These are phyloP conservation scores for Sceloporus undulatus DNA, from an alignment of 2,113 vertebrate genomes.

Conservation along the genomic window DNA sequence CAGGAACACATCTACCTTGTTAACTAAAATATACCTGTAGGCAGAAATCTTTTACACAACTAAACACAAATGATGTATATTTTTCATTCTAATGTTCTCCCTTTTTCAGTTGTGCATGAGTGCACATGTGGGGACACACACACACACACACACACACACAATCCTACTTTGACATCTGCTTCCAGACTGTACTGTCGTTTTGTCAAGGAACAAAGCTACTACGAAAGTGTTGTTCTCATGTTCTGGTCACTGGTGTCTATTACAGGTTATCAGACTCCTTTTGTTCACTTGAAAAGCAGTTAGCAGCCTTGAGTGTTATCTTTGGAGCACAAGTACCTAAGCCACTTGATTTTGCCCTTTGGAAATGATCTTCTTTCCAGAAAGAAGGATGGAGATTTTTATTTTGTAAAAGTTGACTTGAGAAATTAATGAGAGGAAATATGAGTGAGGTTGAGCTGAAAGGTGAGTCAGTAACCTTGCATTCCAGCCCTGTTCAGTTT, in stretches of 20 bases:
- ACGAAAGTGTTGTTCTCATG: rapidly evolving
- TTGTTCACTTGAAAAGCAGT: not conserved
- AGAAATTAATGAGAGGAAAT: not conserved
- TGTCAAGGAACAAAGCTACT: constrained; percentile 20
- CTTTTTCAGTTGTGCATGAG: not conserved
- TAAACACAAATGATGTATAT: not conserved
- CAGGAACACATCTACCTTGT: no score
- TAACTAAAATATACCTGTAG: no score
- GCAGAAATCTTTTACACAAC: not conserved
- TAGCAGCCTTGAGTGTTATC: not conserved
- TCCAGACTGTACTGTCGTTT: rapidly evolving
- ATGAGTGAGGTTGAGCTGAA: constrained; percentile 1
- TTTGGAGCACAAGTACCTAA: not conserved
- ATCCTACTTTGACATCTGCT: rapidly evolving
- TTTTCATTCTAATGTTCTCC: not conserved
- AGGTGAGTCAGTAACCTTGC: constrained; percentile 25
- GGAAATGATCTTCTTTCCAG: not conserved
- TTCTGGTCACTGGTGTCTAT: not conserved
- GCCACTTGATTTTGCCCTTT: not conserved
- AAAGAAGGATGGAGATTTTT: not conserved
- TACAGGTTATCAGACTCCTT: rapidly evolving
- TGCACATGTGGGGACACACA: not conserved
- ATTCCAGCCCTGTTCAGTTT: constrained; percentile 22
- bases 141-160: rapidly evolving
- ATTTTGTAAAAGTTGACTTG: not conserved